Evolutionary conservation across 2,888 invertebrate genomes (phyloP), one percentile per base, ranked within the genome.

Genomic region (Maniola hyperantus): DNA sequence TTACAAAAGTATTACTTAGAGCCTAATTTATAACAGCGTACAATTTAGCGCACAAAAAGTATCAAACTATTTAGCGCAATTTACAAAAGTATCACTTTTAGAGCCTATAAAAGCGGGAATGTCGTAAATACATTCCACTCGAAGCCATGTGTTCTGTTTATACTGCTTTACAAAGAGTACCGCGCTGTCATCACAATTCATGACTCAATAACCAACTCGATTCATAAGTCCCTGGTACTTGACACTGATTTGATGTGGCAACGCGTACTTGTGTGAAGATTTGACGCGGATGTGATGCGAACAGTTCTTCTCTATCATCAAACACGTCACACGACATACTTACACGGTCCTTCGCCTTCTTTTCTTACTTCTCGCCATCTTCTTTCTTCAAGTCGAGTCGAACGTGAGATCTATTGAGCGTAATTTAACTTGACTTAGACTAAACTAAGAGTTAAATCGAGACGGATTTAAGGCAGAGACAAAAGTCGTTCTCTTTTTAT

Each of bases 171-270:
- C 44, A 44, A 13, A 44, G 26, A 20, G 26, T 26, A 34, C 15
- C 6, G 54, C 54, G 36, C 34, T 54, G 54, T 54, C 54, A 15
- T 34, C 54, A 11, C 13, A 11, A 4, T n/a, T n/a, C n/a, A n/a
- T n/a, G n/a, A n/a, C 13, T n/a, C 10, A 26, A 53, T 33, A 53
- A 7, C 33, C 15, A n/a, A n/a, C n/a, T 34, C 54, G 54, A 54
- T 54, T 54, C 54, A 54, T 54, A 36, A 15, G 8, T 54, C 36
- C 54, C 54, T 54, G 54, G 54, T 54, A 54, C 34, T 54, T 54
- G 54, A 54, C 33, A 13, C 51, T 51, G 51, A 10, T 51, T 51
- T 26, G 1, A 26, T 26, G 26, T 26, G 1, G 4, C 26, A 26
- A 51, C 33, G 51, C 33, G 5, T 39, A 10, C 39, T 26, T 26